Evolutionary conservation across 2,797 vertebrate genomes (phyloP).

Genomic region (Silurus aristotelis): DNA sequence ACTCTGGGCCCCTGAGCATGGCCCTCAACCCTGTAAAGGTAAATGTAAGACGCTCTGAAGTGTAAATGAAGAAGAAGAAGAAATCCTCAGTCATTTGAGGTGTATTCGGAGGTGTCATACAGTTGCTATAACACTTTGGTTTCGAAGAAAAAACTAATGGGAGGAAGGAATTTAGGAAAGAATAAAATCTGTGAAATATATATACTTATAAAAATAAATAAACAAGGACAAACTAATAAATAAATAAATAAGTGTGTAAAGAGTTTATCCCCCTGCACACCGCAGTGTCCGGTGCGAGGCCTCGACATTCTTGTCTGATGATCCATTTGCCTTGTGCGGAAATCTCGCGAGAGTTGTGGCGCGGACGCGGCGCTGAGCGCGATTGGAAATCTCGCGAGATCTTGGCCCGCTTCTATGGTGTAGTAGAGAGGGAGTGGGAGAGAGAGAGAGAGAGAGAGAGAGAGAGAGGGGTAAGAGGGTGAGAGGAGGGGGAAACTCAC

Average conservation of each 20-base stretch:
- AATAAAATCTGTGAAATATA: too few relatives aligned
- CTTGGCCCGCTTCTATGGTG: conserved; percentile 66
- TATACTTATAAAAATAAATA: background rate
- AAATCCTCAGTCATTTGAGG: too few relatives aligned
- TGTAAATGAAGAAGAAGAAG: too few relatives aligned
- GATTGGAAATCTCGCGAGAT: conserved; percentile 45
- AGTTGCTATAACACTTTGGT: background rate
- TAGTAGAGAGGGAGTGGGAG: conserved; percentile 63
- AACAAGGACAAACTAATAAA: background rate
- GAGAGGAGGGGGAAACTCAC: conserved; percentile 71
- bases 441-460: conserved; percentile 69
- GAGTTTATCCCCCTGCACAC: conserved; percentile 41
- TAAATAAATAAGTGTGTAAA: background rate
- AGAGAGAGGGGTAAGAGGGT: conserved; percentile 67
- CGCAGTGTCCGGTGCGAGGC: conserved; percentile 48
- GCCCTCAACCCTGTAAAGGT: too few relatives aligned
- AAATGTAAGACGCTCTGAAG: too few relatives aligned
- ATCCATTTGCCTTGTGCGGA: background rate
- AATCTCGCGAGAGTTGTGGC: conserved; percentile 53
- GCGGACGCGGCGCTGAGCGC: background rate
- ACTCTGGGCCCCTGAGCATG: too few relatives aligned
- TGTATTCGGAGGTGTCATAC: too few relatives aligned
- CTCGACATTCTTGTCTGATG: conserved; percentile 50
- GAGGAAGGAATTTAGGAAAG: background rate
- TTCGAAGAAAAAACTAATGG: background rate